phyloP scores from a whole-genome alignment of 2,113 vertebrate genomes.

The Syrmaticus mikado region DNA sequence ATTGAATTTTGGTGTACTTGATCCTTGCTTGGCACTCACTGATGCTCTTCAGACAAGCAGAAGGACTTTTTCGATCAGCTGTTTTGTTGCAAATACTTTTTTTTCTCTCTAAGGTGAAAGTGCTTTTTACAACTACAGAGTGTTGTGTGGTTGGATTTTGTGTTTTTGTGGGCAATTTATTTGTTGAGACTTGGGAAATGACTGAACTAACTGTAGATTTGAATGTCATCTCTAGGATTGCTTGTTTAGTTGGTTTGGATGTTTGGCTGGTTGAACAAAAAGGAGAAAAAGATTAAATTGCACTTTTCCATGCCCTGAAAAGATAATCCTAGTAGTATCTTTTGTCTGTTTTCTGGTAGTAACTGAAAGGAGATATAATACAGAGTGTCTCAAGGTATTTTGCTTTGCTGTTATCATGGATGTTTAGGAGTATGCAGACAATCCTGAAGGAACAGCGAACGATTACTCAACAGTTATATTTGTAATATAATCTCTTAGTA shows the following conservation, averaged over 20 bases:
- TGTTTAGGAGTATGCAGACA: not conserved
- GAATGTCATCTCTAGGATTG: not conserved
- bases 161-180: not conserved
- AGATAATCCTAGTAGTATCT: not conserved
- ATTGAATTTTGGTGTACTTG: not conserved
- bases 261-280: conserved; percentile 16
- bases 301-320: not conserved
- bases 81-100: not conserved
- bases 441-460: not conserved
- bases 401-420: not conserved
- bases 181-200: not conserved
- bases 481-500: not conserved
- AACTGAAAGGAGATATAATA: not conserved
- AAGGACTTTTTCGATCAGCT: not conserved
- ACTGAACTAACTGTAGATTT: not conserved
- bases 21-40: not conserved
- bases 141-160: not conserved
- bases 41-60: not conserved
- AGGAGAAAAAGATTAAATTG: not conserved
- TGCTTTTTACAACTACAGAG: not conserved
- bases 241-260: not conserved
- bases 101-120: not conserved
- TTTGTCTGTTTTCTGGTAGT: not conserved
- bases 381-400: not conserved
- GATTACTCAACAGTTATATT: not conserved